Evolutionary conservation across 2,888 invertebrate species (phyloP), one percentile per base, ranked within the genome.

Genomic region (Marronus borbonicus): DNA sequence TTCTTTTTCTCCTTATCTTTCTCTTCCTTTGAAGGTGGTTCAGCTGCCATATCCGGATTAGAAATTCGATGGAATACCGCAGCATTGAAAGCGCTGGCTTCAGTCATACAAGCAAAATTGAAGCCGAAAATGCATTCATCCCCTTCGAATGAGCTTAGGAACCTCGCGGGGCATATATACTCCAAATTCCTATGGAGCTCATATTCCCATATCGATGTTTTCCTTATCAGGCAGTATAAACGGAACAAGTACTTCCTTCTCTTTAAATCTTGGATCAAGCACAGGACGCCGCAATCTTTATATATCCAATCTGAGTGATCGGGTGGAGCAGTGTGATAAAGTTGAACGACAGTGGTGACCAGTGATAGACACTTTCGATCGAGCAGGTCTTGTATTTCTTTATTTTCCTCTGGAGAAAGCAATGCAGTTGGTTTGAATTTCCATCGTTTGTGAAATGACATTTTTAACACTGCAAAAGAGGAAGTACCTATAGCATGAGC

Each of bases 231-330:
- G 28, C 72, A 72, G 36, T 72, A 72, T 12, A 72, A n/a, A 1
- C 75, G 62, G 20, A 76, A 76, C 14, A 52, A 76, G 64, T 76
- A 49, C 3, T n/a, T 58, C 14, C 24, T 52, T 28, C 12, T 44
- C 28, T 72, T 72, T 3, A 10, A 64, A 28, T 76, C 75, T 39
- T 52, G 28, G 28, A 76, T 12, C 7, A 76, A 64, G 24, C 49
- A 50, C 64, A 76, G 24, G 44, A 76, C 64, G 14, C 75, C 75
- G 28, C 64, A 65, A 52, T 64, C 75, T 49, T 76, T 62, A 20
- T 76, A 76, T 49, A 64, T 76, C 75, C 75, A 76, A 20, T 76
- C 28, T n/a, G 50, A 76, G 7, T 76, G 75, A 20, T 64, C 44
- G 10, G 75, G 75, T 65, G 64, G 64, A 8, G 14, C 31, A 5